A percentile compares a stretch with the other conserved stretches of the same genome.
Conservation (phyloP, 2,113 vertebrate genomes). For the Oryctolagus cuniculus region mOryCun1.1 NC_091451.1:23843001-23843500, state of each 20-base stretch:
- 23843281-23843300: background rate
- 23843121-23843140: background rate
- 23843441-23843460: background rate
- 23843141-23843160: background rate
- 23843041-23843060: background rate
- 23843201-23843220: background rate
- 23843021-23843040: background rate
- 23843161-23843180: background rate
- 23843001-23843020: background rate
- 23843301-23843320: background rate
- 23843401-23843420: background rate
- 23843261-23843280: background rate
- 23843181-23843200: too few relatives aligned
- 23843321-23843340: background rate
- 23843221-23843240: too few relatives aligned
- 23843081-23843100: background rate
- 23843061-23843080: background rate
- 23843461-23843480: background rate
- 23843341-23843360: background rate
- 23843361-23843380: background rate
- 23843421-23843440: background rate
- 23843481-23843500: background rate
- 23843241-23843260: background rate
- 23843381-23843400: background rate
- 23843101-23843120: background rate